Evolutionary conservation across 2,797 vertebrate species (phyloP), one percentile per base, ranked within the genome.

Genomic region (Sparidentex hasta): DNA sequence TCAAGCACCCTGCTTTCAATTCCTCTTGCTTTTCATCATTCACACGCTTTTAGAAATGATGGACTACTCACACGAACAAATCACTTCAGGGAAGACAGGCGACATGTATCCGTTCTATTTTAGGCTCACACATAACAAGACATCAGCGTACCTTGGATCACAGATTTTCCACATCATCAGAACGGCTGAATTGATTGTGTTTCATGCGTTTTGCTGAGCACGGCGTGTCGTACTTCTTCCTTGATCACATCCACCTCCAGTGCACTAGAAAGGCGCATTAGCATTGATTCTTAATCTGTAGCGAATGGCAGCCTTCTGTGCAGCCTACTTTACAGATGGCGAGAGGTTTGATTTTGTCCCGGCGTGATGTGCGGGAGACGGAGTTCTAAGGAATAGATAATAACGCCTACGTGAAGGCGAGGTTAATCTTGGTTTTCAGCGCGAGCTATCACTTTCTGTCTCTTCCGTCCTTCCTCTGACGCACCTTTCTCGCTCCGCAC

Each of bases 241-340:
- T 87, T 87, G 85, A 92, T 88, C 83, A 83, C 50, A 76, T 74
- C 77, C 81, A 90, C 76, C 84, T 85, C 69, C 21, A 13, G 67
- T 71, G 20, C 68, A 73, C 65, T 77, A 76, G 54, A 85, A 85
- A 82, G 81, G 71, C 67, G 73, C 80, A 90, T 92, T 91, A 86
- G 80, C 81, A 86, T 86, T 80, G 90, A 86, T 83, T 90, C 62
- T 68, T 87, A 90, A 91, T 90, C 84, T 87, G 70, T 18, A 23
- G 82, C 50, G 73, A 87, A 84, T 70, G 81, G 27, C 78, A 78
- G 83, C 83, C 90, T 78, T 89, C 88, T 92, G 88, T 71, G 71
- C 80, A 74, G 72, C 76, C 71, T 79, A 56, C 81, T 79, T 86
- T 87, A 65, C 83, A 90, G 81, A 87, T 84, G 87, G 82, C 14